A percentile compares a stretch with the other conserved stretches of the same genome.
phyloP scores from a whole-genome alignment of 2,113 vertebrate species.

The Semnopithecus entellus region DNA sequence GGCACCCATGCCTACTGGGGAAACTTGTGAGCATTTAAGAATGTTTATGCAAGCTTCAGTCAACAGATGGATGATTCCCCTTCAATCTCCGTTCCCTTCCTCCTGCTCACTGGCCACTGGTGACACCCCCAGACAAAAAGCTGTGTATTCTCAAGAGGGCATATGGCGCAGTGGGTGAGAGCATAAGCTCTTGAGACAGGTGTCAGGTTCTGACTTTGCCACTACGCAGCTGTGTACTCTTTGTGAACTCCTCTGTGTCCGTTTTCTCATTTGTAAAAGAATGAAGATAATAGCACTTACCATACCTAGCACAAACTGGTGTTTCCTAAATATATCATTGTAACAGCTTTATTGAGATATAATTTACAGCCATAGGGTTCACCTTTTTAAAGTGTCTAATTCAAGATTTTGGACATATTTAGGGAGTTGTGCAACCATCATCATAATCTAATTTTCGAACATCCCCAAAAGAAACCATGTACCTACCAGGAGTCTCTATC shows the following conservation, averaged over 20 bases:
- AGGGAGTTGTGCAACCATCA: background rate
- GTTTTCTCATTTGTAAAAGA: background rate
- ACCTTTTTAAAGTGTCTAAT: background rate
- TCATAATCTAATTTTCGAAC: background rate
- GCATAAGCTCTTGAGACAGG: background rate
- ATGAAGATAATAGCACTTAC: background rate
- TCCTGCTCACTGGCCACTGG: background rate
- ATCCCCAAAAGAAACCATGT: background rate
- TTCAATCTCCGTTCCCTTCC: background rate
- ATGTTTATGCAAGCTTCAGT: too few species aligned
- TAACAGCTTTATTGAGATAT: background rate
- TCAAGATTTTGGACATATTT: background rate
- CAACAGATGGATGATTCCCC: too few species aligned
- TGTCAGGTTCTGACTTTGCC: background rate
- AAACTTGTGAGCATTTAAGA: background rate
- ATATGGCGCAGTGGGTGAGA: too few species aligned
- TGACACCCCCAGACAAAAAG: background rate
- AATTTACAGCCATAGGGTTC: background rate
- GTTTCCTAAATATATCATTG: background rate
- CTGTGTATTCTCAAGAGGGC: background rate
- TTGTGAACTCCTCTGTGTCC: background rate
- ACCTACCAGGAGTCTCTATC: rapidly evolving
- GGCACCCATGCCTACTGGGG: too few species aligned
- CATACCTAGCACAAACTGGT: background rate
- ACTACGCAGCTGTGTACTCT: background rate